Conservation (phyloP, 2,113 vertebrate species). For the Anser cygnoides region DNA sequence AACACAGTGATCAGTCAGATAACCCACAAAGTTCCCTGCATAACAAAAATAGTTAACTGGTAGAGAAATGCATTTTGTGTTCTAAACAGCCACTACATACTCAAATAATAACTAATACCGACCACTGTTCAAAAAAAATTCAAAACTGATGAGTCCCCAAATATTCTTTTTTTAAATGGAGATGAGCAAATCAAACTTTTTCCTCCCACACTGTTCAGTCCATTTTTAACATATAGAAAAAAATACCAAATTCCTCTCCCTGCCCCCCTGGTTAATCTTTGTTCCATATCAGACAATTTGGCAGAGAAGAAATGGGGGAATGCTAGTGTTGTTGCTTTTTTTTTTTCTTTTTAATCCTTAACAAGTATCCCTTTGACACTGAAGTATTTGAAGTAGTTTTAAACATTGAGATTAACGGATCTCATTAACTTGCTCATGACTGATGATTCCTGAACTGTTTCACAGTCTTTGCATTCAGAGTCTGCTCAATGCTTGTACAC, state of each 20-base stretch:
- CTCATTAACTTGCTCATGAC: not conserved
- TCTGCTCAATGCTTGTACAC: not conserved
- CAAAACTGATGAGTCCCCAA: not conserved
- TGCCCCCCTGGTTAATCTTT: rapidly evolving
- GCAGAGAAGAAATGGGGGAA: not conserved
- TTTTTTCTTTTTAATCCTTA: not conserved
- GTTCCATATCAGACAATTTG: not conserved
- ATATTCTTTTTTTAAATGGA: not conserved
- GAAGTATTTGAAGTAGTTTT: not conserved
- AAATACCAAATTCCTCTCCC: not conserved
- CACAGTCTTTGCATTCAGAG: not conserved
- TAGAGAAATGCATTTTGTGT: not conserved
- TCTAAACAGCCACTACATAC: not conserved
- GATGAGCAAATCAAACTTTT: not conserved
- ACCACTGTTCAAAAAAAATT: not conserved
- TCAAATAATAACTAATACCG: not conserved
- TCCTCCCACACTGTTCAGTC: not conserved
- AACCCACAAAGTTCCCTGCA: rapidly evolving
- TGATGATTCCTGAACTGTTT: not conserved
- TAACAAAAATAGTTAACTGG: not conserved
- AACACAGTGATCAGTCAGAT: not conserved
- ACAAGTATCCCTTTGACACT: not conserved
- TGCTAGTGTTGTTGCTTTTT: rapidly evolving
- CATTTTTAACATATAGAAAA: not conserved
- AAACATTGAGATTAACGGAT: not conserved